These are phyloP conservation scores for Cheilosia urbana DNA, from an alignment of 2,888 invertebrate species.

Conservation along the genomic window DNA sequence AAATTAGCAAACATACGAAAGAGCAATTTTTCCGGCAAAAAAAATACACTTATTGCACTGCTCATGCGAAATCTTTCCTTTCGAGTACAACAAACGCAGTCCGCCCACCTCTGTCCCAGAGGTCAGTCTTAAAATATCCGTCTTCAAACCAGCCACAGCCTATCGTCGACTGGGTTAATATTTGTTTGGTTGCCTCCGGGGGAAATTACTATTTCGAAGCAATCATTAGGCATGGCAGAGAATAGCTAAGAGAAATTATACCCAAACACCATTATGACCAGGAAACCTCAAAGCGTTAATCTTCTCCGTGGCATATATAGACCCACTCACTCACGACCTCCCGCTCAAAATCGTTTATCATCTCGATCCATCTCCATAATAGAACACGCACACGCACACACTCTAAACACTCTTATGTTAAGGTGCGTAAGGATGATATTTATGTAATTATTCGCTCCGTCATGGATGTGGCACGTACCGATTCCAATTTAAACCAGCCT, in stretches of 20 bases:
- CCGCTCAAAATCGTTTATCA: slow-evolving; percentile 27
- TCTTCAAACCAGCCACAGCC: neutral
- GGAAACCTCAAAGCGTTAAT: slow-evolving; percentile 37
- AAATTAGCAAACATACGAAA: no score
- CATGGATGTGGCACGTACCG: slow-evolving; percentile 29
- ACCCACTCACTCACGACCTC: neutral
- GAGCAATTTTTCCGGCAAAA: no score
- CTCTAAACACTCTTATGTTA: neutral
- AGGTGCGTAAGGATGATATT: slow-evolving; percentile 11
- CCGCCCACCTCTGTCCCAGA: neutral
- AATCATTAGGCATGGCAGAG: slow-evolving; percentile 21
- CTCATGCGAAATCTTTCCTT: no score
- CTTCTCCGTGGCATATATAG: neutral
- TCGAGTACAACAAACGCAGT: no score
- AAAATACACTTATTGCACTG: no score
- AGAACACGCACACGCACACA: neutral
- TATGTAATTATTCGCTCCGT: slow-evolving; percentile 32
- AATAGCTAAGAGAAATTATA: slow-evolving; percentile 17
- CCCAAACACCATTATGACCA: slow-evolving; percentile 22
- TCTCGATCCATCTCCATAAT: slow-evolving; percentile 38
- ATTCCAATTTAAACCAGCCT: slow-evolving; percentile 33
- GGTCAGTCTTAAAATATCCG: neutral
- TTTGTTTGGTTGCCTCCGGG: neutral
- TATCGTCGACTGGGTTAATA: neutral
- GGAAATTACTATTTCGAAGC: slow-evolving; percentile 29